phyloP scores from a whole-genome alignment of 2,797 vertebrate genomes.

The Poecilia wingei region DNA sequence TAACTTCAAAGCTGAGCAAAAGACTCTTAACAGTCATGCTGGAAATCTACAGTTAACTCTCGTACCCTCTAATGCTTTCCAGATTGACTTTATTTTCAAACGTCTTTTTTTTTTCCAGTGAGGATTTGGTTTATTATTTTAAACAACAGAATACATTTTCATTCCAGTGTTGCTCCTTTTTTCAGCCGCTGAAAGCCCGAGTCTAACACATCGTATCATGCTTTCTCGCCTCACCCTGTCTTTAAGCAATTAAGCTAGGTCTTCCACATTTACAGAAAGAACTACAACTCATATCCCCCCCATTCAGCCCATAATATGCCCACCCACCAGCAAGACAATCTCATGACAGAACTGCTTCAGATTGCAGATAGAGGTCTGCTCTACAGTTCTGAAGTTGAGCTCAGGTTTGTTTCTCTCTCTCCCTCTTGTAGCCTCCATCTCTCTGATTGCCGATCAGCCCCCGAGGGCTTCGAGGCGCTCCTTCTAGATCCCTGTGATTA shows the following conservation, averaged over 20 bases:
- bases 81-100: background rate
- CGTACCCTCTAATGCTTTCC: background rate
- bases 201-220: background rate
- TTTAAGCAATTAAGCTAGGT: slow-evolving; percentile 2
- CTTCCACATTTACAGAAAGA: slow-evolving; percentile 52
- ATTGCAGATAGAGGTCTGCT: slow-evolving; percentile 54
- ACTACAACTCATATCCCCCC: slow-evolving; percentile 19
- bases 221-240: slow-evolving; percentile 13
- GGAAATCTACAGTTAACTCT: background rate
- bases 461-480: slow-evolving; percentile 67
- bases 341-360: slow-evolving; percentile 42
- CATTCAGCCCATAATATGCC: slow-evolving; percentile 9
- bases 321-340: slow-evolving; percentile 36
- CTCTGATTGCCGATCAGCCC: slow-evolving; percentile 75
- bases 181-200: background rate
- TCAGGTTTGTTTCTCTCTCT: slow-evolving; percentile 61
- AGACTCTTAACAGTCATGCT: background rate
- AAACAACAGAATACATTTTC: background rate
- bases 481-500: slow-evolving; percentile 81
- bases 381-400: slow-evolving; percentile 60
- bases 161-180: background rate
- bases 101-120: background rate
- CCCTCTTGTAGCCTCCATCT: slow-evolving; percentile 53
- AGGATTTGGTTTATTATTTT: background rate
- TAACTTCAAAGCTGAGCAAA: background rate